A percentile compares a stretch with the other conserved stretches of the same genome.
phyloP scores from a whole-genome alignment of 2,113 vertebrate species.

The Clarias gariepinus region DNA sequence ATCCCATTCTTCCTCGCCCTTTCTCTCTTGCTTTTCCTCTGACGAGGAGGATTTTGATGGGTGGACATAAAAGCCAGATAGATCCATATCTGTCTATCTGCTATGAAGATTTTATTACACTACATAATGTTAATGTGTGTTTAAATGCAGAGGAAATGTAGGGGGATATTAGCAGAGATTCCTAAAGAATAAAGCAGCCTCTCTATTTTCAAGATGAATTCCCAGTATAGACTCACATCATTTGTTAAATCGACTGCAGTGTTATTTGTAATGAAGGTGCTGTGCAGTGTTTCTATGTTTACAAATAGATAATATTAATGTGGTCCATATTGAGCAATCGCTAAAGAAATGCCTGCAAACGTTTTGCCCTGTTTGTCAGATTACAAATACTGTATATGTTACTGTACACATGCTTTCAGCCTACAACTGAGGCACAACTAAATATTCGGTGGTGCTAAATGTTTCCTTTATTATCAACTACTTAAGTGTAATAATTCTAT shows the following conservation, averaged over 20 bases:
- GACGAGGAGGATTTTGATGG: slow-evolving; percentile 5
- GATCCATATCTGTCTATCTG: neutral
- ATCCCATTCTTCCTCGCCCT: slow-evolving; percentile 47
- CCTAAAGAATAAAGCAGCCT: neutral
- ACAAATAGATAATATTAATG: slow-evolving; percentile 41
- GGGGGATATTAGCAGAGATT: slow-evolving; percentile 1
- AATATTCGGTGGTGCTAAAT: slow-evolving; percentile 24
- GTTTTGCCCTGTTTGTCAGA: slow-evolving; percentile 27
- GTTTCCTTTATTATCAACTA: slow-evolving; percentile 27
- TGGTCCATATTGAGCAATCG: slow-evolving; percentile 36
- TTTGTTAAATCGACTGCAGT: slow-evolving; percentile 25
- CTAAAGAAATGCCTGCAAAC: slow-evolving; percentile 10
- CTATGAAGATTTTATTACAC: neutral
- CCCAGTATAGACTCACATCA: slow-evolving; percentile 28
- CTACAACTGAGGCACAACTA: neutral
- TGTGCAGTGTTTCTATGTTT: slow-evolving; percentile 56
- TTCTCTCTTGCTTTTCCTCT: slow-evolving; percentile 21
- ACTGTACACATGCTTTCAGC: neutral
- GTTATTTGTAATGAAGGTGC: slow-evolving; percentile 46
- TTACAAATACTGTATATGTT: neutral
- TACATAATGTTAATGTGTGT: neutral
- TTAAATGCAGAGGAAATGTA: neutral
- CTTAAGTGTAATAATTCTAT: neutral
- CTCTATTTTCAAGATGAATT: slow-evolving; percentile 15
- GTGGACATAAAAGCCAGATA: neutral